A percentile compares a stretch with the other conserved stretches of the same genome.
Evolutionary conservation across 2,113 vertebrate species (phyloP).

Genomic region (Perca flavescens): DNA sequence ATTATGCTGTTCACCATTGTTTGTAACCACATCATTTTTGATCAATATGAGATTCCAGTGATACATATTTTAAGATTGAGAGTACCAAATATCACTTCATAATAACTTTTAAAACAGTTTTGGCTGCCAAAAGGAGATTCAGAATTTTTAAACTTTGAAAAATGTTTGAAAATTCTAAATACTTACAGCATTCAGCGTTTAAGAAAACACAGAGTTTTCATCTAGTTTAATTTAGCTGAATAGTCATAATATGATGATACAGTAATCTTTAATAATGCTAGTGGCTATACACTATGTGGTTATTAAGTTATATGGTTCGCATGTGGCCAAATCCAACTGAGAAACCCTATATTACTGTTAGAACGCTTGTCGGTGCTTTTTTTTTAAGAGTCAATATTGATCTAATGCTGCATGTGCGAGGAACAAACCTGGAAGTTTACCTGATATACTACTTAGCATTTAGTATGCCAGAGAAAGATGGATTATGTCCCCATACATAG

Average conservation of each 20-base stretch:
- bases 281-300: not conserved
- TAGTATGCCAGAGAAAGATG: too few species aligned
- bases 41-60: not conserved
- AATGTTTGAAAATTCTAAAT: not conserved
- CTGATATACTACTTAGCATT: not conserved
- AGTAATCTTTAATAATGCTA: not conserved
- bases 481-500: too few species aligned
- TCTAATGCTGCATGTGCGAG: not conserved
- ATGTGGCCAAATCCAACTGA: not conserved
- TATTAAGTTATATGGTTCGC: not conserved
- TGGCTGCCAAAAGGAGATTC: not conserved
- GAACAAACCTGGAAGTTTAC: not conserved
- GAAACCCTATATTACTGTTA: not conserved
- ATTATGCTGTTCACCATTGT: not conserved
- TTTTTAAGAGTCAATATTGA: not conserved
- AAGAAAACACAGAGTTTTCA: not conserved
- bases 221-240: not conserved
- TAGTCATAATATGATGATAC: not conserved
- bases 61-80: not conserved
- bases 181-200: not conserved
- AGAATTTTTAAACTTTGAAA: too few species aligned
- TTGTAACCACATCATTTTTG: not conserved
- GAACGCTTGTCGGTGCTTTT: not conserved
- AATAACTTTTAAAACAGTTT: not conserved
- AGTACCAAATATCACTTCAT: not conserved